Evolutionary conservation across 1,140 invertebrate species (phyloP), one percentile per base, ranked within the genome.

Genomic region (Palaemon carinicauda): DNA sequence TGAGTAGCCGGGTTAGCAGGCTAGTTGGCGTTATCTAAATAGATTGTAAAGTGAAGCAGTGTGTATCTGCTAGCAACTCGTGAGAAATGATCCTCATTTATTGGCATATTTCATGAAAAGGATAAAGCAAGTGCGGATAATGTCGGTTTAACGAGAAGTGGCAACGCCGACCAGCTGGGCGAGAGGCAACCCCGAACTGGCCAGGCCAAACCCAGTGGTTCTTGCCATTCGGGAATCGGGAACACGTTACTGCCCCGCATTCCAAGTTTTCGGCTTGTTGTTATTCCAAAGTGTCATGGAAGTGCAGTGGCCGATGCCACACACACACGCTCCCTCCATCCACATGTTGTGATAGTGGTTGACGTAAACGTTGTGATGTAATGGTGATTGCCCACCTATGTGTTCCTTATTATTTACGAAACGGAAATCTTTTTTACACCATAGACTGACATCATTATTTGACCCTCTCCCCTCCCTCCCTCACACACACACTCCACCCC

Each of bases 151-250:
- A 7, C 56, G 31, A 71, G 50, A 85, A 71, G 75, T 53, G 82
- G 82, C 82, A 85, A 71, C 82, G 82, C 79, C 51, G 82, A 85
- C 82, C 82, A 85, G 82, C 82, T 85, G 82, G 82, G 82, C 82
- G 82, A 54, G 54, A 85, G 82, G 82, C 82, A 85, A 85, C 82
- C 82, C 82, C 82, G 82, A 85, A 85, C 82, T 85, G 75, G 82
- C 82, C 75, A 85, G 75, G 31, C 74, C 74, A 81, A 12, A 41
- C 41, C 77, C 75, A 85, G 82, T 85, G 82, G 82, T 9, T 71
- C 74, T 78, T 69, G 33, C 41, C 74, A 85, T 53, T 56, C 75
- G 19, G 75, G 82, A 77, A 74, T 69, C 17, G 82, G 82, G 52
- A 54, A 52, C 82, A 83, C 82, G 82, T 75, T 75, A 60, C 52